These are phyloP conservation scores for Tor tambroides DNA, from an alignment of 2,113 vertebrate species.

Conservation along the genomic window DNA sequence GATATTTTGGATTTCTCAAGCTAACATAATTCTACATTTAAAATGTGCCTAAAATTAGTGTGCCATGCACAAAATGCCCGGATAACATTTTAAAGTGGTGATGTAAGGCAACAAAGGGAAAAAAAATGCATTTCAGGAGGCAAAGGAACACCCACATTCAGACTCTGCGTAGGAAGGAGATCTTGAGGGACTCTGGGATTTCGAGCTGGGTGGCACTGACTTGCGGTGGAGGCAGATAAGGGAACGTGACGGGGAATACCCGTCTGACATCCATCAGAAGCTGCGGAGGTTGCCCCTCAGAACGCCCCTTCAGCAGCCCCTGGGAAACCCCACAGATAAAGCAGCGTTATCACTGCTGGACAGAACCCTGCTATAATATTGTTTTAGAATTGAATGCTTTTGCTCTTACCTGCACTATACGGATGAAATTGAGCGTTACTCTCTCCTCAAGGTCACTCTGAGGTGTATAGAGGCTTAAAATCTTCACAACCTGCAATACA, in stretches of 20 bases:
- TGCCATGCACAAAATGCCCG: neutral
- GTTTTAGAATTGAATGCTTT: neutral
- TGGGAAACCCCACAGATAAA: conserved; percentile 47
- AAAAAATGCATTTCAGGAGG: neutral
- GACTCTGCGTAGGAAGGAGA: conserved; percentile 72
- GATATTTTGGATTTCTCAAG: neutral
- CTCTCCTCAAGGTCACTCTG: conserved; percentile 74
- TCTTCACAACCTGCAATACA: conserved; percentile 75
- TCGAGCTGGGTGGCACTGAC: conserved; percentile 67
- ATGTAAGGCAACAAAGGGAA: neutral
- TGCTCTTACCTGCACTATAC: conserved; percentile 72
- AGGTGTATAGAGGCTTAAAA: conserved; percentile 73
- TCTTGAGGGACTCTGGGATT: conserved; percentile 73
- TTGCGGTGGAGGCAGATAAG: conserved; percentile 44
- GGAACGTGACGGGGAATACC: conserved; percentile 79
- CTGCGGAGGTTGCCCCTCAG: conserved; percentile 65
- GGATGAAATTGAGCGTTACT: conserved; percentile 75
- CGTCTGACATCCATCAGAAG: conserved; percentile 74
- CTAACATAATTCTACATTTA: neutral
- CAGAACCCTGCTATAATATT: neutral
- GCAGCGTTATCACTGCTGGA: neutral
- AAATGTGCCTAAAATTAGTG: neutral
- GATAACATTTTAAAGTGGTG: neutral
- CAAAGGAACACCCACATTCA: conserved; percentile 49
- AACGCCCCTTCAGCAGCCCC: conserved; percentile 71